Conservation (phyloP, 2,113 vertebrate genomes). For the Tamias sibiricus region DNA sequence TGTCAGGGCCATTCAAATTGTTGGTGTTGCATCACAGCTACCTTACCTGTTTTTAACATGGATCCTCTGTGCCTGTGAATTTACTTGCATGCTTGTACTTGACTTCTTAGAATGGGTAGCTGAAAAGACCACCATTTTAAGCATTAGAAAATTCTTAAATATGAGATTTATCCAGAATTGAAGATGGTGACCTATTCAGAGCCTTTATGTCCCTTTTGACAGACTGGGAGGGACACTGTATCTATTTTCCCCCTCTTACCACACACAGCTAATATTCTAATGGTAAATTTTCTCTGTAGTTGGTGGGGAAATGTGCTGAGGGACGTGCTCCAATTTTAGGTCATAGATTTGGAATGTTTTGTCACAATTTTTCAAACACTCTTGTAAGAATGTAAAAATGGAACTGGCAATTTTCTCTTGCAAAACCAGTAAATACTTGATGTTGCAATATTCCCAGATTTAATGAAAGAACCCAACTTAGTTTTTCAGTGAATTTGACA, state of each 20-base stretch:
- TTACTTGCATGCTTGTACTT: slow-evolving; percentile 92
- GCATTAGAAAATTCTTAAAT: slow-evolving; percentile 81
- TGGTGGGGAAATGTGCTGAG: slow-evolving; percentile 80
- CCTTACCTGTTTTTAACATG: slow-evolving; percentile 88
- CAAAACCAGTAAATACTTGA: slow-evolving; percentile 80
- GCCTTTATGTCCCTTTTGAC: slow-evolving; percentile 76
- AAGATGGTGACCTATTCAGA: slow-evolving; percentile 86
- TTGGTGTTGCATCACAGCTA: slow-evolving; percentile 89
- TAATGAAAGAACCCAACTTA: slow-evolving; percentile 75
- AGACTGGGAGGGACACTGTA: slow-evolving; percentile 77
- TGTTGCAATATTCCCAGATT: slow-evolving; percentile 74
- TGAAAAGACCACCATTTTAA: slow-evolving; percentile 88
- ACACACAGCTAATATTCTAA: slow-evolving; percentile 71
- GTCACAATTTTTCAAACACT: slow-evolving; percentile 74
- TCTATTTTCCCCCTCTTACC: slow-evolving; percentile 57
- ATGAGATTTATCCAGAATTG: slow-evolving; percentile 82
- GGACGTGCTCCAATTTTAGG: slow-evolving; percentile 78
- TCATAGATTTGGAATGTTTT: slow-evolving; percentile 79
- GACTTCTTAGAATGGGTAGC: slow-evolving; percentile 87
- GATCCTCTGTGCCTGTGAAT: slow-evolving; percentile 91
- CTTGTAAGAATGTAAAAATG: slow-evolving; percentile 70
- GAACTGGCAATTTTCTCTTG: slow-evolving; percentile 79
- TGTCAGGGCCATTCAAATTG: slow-evolving; percentile 86
- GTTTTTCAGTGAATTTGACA: slow-evolving; percentile 69
- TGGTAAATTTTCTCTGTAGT: slow-evolving; percentile 73